Evolutionary conservation across 2,888 invertebrate species (phyloP).

Genomic region (Sinodicranocentrus sp.): DNA sequence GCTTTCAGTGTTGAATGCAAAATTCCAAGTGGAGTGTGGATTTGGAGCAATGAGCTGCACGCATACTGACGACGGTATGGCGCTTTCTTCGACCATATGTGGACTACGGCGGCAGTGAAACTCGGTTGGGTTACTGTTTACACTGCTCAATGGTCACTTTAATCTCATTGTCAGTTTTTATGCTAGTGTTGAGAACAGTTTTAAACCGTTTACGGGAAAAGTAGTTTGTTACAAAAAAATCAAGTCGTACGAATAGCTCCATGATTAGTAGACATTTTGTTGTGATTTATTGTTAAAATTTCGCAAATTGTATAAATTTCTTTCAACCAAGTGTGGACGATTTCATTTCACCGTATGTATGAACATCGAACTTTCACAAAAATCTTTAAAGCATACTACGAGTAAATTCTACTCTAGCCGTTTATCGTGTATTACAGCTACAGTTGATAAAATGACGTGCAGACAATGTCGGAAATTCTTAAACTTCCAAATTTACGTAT

Average conservation of each 20-base stretch:
- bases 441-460: neutral
- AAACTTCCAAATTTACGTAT: slow-evolving; percentile 12
- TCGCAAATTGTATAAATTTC: slow-evolving; percentile 51
- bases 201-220: no score
- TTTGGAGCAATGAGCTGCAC: slow-evolving; percentile 1
- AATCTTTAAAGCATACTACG: slow-evolving; percentile 29
- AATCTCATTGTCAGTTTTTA: no score
- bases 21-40: neutral
- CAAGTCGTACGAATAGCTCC: no score
- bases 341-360: slow-evolving; percentile 17
- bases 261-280: slow-evolving; percentile 52
- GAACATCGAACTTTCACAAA: slow-evolving; percentile 11
- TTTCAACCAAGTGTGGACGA: slow-evolving; percentile 44
- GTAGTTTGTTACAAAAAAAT: no score
- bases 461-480: neutral
- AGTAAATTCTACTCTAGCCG: neutral
- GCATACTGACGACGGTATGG: neutral
- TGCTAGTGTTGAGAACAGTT: no score
- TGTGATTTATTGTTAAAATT: slow-evolving; percentile 42
- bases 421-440: neutral
- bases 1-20: no score
- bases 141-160: no score
- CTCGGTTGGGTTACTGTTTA: no score
- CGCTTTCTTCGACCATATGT: neutral
- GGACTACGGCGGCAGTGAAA: neutral